phyloP scores from a whole-genome alignment of 2,113 vertebrate species.

The Emydura subglobosa region DNA sequence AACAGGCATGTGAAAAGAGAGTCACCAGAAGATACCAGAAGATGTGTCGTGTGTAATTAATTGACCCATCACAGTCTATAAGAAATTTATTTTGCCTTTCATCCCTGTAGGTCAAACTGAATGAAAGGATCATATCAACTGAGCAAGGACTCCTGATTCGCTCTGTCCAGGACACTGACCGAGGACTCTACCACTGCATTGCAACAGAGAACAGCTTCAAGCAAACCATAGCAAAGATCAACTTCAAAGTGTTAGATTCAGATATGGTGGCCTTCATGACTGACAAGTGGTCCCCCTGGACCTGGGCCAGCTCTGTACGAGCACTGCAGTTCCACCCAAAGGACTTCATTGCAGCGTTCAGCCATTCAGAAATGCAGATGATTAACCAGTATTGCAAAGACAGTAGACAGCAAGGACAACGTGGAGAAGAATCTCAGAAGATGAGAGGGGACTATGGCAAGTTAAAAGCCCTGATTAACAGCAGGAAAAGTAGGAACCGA shows the following conservation, averaged over 20 bases:
- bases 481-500: constrained; percentile 94
- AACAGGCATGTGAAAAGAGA: not conserved
- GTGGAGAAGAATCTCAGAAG: constrained; percentile 78
- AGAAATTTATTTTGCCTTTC: not conserved
- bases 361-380: constrained; percentile 90
- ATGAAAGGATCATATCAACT: constrained; percentile 90
- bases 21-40: not conserved
- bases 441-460: constrained; percentile 93
- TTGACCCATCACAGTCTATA: not conserved
- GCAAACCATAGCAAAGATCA: constrained; percentile 95
- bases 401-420: constrained; percentile 84
- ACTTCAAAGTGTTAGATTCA: constrained; percentile 90
- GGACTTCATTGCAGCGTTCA: constrained; percentile 88
- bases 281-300: constrained; percentile 90
- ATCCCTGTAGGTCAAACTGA: constrained; percentile 88
- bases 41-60: not conserved
- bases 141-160: constrained; percentile 94
- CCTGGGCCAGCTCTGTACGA: constrained; percentile 85
- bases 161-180: constrained; percentile 88
- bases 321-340: constrained; percentile 88
- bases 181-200: constrained; percentile 95
- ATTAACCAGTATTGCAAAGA: constrained; percentile 97
- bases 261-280: constrained; percentile 87
- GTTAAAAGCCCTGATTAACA: constrained; percentile 93
- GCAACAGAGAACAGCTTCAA: constrained; percentile 95